Conservation (phyloP, 2,797 vertebrate genomes). For the Chelonia mydas region DNA sequence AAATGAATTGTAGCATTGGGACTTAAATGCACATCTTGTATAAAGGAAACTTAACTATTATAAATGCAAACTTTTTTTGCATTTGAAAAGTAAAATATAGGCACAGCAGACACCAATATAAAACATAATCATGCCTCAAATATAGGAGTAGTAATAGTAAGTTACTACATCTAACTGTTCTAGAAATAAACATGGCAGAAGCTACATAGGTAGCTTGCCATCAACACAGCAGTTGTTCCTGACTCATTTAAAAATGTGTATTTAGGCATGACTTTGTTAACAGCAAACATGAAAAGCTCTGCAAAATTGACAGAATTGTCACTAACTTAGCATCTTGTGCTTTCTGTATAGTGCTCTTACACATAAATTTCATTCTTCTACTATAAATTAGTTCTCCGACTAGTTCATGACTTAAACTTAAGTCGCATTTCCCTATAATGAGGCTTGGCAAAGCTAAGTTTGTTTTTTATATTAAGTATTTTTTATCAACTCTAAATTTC, state of each 20-base stretch:
- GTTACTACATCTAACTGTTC: conserved; percentile 29
- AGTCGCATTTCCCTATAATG: neutral
- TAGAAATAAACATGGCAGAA: neutral
- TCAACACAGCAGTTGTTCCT: conserved; percentile 29
- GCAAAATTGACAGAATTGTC: conserved; percentile 15
- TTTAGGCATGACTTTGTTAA: conserved; percentile 54
- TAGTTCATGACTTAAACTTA: neutral
- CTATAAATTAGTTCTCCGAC: neutral
- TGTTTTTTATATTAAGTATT: neutral
- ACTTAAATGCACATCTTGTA: conserved; percentile 68
- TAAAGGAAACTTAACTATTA: neutral
- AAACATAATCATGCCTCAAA: conserved; percentile 64
- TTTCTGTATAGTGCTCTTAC: neutral
- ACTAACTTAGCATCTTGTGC: neutral
- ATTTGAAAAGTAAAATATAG: neutral
- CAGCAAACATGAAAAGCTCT: conserved; percentile 39
- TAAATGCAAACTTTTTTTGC: conserved; percentile 9
- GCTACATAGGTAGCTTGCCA: neutral
- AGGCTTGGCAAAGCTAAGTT: neutral
- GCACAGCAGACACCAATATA: conserved; percentile 24
- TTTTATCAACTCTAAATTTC: neutral
- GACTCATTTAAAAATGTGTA: conserved; percentile 25
- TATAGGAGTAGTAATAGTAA: conserved; percentile 22
- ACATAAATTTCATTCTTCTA: neutral
- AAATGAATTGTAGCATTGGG: conserved; percentile 67